phyloP scores from a whole-genome alignment of 2,888 invertebrate species.

The Calliscelio sp. region DNA sequence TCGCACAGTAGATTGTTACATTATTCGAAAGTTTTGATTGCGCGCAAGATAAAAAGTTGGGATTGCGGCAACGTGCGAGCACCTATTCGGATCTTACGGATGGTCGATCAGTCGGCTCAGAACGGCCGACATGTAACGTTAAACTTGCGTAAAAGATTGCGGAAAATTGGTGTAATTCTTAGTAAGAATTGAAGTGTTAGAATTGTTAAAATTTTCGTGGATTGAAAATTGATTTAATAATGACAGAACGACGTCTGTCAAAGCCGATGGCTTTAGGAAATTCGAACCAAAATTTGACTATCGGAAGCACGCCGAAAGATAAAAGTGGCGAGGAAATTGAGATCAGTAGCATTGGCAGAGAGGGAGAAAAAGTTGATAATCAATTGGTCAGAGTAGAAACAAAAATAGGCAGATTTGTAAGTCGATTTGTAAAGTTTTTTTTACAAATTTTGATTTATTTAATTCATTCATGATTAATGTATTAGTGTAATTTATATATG shows the following conservation, averaged over 20 bases:
- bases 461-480: too few relatives aligned
- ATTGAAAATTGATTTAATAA: conserved; percentile 26
- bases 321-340: conserved; percentile 45
- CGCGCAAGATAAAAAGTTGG: conserved; percentile 45
- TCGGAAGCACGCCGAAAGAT: conserved; percentile 1
- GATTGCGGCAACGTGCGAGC: conserved; percentile 46
- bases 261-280: conserved; percentile 62
- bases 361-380: conserved; percentile 30
- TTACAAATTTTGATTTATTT: neutral
- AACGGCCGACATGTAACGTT: conserved; percentile 32
- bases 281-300: neutral
- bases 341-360: conserved; percentile 34
- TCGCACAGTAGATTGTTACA: too few relatives aligned
- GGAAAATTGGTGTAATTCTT: neutral
- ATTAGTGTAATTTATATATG: too few relatives aligned
- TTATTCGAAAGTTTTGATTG: conserved; percentile 63
- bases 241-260: conserved; percentile 53
- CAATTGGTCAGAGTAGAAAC: conserved; percentile 10
- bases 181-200: too few relatives aligned
- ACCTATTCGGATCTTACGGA: conserved; percentile 61
- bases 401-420: conserved; percentile 43
- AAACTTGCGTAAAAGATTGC: neutral
- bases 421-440: neutral
- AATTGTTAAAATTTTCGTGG: neutral
- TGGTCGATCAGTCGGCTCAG: conserved; percentile 60